A percentile compares a stretch with the other conserved stretches of the same genome.
Conservation (phyloP, 2,113 vertebrate genomes). For the Seriola rivoliana region DNA sequence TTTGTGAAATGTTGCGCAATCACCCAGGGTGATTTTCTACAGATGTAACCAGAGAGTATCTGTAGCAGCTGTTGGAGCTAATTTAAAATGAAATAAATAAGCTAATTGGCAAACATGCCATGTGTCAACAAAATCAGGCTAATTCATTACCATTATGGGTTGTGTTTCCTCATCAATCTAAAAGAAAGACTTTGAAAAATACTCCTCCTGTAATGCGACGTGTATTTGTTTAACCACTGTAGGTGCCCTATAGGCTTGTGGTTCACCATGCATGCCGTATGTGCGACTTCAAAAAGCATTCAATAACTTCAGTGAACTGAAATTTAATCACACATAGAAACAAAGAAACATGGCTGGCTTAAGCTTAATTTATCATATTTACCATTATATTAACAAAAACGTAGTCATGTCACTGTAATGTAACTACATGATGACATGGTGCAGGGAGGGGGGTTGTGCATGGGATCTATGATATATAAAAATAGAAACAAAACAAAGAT, state of each 20-base stretch:
- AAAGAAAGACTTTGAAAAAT: not conserved
- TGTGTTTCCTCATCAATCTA: not conserved
- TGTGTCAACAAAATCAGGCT: not conserved
- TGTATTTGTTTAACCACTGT: not conserved
- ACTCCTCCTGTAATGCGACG: not conserved
- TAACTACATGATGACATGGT: not conserved
- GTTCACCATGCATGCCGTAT: too few species aligned
- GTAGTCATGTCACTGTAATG: not conserved
- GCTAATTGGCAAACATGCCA: not conserved
- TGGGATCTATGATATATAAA: not conserved
- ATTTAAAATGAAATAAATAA: conserved; percentile 14
- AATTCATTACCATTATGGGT: not conserved
- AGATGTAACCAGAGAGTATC: not conserved
- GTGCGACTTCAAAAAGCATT: not conserved
- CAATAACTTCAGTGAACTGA: not conserved
- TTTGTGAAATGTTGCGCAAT: not conserved
- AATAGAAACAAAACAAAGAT: conserved; percentile 19
- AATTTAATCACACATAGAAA: not conserved
- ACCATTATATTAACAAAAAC: too few species aligned
- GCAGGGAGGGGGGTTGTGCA: not conserved
- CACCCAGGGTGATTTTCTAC: conserved; percentile 13
- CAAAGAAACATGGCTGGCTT: not conserved
- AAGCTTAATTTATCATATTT: not conserved
- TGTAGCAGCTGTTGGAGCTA: not conserved
- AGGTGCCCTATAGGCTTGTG: not conserved